Evolutionary conservation across 2,113 vertebrate species (phyloP).

Genomic region (Ictalurus furcatus): DNA sequence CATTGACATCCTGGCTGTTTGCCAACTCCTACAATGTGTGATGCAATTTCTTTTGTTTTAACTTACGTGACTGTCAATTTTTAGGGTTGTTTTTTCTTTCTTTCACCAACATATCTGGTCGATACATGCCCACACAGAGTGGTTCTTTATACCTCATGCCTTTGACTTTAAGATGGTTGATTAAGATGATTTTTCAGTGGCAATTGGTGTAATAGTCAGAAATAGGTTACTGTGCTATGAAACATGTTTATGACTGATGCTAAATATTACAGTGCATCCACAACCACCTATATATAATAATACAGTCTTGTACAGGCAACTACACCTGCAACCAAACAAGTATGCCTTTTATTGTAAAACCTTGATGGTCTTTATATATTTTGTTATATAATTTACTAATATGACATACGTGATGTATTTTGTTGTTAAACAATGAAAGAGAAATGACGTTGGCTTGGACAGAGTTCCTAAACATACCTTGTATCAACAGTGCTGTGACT

Average conservation of each 20-base stretch:
- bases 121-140: neutral
- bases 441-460: neutral
- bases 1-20: neutral
- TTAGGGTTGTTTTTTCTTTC: neutral
- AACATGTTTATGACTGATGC: neutral
- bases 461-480: neutral
- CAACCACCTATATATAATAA: neutral
- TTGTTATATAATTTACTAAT: neutral
- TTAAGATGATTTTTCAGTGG: neutral
- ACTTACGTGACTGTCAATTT: neutral
- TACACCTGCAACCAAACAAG: neutral
- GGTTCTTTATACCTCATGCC: neutral
- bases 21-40: neutral
- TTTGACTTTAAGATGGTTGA: neutral
- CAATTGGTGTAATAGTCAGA: neutral
- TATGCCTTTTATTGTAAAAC: neutral
- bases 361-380: neutral
- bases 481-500: neutral
- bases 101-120: neutral
- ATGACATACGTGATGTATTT: neutral
- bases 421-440: neutral
- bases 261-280: neutral
- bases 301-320: neutral
- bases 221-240: neutral
- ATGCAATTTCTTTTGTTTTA: conserved; percentile 18